Base-by-base conservation (phyloP, 2,888 invertebrate species). In the Alcis repandata region DNA sequence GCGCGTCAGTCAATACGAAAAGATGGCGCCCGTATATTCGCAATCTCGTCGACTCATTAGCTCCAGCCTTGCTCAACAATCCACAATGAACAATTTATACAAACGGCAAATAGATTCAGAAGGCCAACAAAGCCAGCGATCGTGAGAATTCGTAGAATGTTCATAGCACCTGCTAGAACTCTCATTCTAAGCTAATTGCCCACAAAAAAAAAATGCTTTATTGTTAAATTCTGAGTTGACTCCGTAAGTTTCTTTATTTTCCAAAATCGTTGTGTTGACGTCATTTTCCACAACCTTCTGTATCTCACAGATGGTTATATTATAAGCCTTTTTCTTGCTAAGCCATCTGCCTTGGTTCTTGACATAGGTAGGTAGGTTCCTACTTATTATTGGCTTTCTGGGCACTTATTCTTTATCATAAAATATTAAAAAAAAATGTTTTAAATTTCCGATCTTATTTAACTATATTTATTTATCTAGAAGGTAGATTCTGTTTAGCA, bases 1-100 rank as follows among this genome's bases (percentile, higher is more conserved):
- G 82, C 83, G 84, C 87, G 85, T 85, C 85, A 86, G 83, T 82
- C 81, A 84, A 84, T 84, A 83, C 77, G 79, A 82, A 82, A 89
- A 89, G 86, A 89, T 87, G 87, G 86, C 88, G 89, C 80, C 86
- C 84, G 85, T 83, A 83, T 82, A 82, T 79, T 83, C 79, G 82
- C 85, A 79, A 83, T 85, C 81, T 82, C 82, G 80, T 80, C 82
- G 80, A 82, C 82, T 87, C 83, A 85, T 85, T 85, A 87, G 79
- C 78, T 81, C 72, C 80, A 88, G 81, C 86, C 87, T 89, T 87
- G 88, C 78, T 82, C 81, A 87, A 81, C 85, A 83, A 82, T 84
- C 82, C 83, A 85, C 86, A 88, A 86, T 84, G 77, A 83, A 78
- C 79, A 83, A 82, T 85, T 84, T 83, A 79, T 77, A 80, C 76